phyloP scores from a whole-genome alignment of 1,140 invertebrate genomes.

The Amyelois transitella region DNA sequence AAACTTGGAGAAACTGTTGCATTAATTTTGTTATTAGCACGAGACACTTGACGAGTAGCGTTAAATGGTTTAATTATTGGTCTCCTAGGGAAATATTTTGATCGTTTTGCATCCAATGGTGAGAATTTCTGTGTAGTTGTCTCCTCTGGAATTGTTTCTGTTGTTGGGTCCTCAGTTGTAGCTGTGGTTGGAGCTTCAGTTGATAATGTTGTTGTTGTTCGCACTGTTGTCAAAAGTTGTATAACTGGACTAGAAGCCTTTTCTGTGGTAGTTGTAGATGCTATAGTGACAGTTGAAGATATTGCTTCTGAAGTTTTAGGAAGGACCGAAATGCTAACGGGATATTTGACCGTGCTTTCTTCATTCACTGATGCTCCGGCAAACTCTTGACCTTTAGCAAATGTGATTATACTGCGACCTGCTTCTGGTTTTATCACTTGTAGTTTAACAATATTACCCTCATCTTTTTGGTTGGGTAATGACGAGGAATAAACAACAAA shows the following conservation, averaged over 20 bases:
- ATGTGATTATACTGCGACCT: constrained; percentile 44
- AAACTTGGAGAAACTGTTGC: constrained; percentile 29
- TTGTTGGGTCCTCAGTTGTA: constrained; percentile 32
- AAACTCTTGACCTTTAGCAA: constrained; percentile 60
- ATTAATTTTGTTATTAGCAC: constrained; percentile 39
- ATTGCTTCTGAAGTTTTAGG: constrained; percentile 22
- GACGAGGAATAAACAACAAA: constrained; percentile 70
- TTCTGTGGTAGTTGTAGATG: constrained; percentile 10
- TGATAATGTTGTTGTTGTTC: constrained; percentile 13
- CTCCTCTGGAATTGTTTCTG: constrained; percentile 45
- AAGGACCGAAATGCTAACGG: constrained; percentile 49
- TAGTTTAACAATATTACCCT: constrained; percentile 49
- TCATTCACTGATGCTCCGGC: constrained; percentile 38
- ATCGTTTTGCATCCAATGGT: constrained; percentile 50
- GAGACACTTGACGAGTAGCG: constrained; percentile 33
- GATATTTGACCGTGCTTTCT: constrained; percentile 33
- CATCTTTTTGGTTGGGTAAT: constrained; percentile 38
- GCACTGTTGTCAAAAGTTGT: constrained; percentile 43
- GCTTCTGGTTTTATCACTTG: constrained; percentile 49
- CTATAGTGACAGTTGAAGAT: constrained; percentile 14
- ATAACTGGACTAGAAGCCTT: constrained; percentile 41
- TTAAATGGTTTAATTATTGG: constrained; percentile 48
- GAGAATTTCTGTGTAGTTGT: constrained; percentile 44
- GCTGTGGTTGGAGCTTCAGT: constrained; percentile 22
- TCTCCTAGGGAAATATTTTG: constrained; percentile 59